Evolutionary conservation across 2,113 vertebrate genomes (phyloP).

Genomic region (Eira barbara): DNA sequence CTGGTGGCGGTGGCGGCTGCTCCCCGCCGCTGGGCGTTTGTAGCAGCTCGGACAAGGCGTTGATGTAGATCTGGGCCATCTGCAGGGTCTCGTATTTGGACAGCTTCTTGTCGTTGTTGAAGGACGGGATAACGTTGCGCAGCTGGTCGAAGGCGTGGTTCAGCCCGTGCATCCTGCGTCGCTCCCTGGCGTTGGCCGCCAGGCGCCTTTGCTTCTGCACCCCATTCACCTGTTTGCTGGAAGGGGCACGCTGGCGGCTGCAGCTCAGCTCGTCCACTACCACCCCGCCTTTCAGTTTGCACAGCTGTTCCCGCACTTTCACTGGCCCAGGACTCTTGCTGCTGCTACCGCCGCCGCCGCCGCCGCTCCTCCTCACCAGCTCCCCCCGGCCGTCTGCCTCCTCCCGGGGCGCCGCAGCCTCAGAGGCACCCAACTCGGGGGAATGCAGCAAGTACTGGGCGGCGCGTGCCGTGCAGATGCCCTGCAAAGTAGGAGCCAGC

Average conservation of each 20-base stretch:
- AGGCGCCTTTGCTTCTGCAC: slow-evolving; percentile 92
- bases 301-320: slow-evolving; percentile 73
- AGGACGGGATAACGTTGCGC: slow-evolving; percentile 95
- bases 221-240: slow-evolving; percentile 83
- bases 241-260: slow-evolving; percentile 82
- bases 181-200: slow-evolving; percentile 94
- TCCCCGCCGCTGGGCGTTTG: slow-evolving; percentile 73
- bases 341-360: slow-evolving; percentile 39
- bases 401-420: slow-evolving; percentile 75
- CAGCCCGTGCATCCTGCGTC: slow-evolving; percentile 95
- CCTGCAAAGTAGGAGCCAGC: slow-evolving; percentile 87
- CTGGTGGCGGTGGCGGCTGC: slow-evolving; percentile 52
- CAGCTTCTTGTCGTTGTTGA: slow-evolving; percentile 98
- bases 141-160: slow-evolving; percentile 98
- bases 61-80: slow-evolving; percentile 99
- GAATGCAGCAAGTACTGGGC: slow-evolving; percentile 86
- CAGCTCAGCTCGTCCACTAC: slow-evolving; percentile 75
- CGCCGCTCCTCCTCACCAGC: slow-evolving; percentile 79
- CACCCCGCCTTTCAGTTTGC: slow-evolving; percentile 65
- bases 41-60: slow-evolving; percentile 93
- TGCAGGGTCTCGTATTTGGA: slow-evolving; percentile 98
- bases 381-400: slow-evolving; percentile 70
- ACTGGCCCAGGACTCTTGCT: slow-evolving; percentile 43
- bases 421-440: slow-evolving; percentile 80
- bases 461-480: slow-evolving; percentile 87